phyloP scores from a whole-genome alignment of 2,888 invertebrate species.

The Gandaritis pyraliata region DNA sequence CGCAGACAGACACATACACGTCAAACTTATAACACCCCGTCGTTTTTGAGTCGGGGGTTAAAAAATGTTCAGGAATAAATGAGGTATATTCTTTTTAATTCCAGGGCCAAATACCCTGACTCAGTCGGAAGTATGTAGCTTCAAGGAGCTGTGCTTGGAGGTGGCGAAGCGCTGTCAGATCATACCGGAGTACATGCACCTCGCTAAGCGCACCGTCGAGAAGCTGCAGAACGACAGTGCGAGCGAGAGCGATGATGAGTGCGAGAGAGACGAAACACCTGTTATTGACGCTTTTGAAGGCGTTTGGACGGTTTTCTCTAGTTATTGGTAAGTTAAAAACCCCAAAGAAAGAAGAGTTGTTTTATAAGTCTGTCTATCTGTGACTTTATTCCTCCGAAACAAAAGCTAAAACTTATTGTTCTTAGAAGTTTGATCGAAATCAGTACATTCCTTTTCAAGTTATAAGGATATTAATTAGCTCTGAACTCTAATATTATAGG shows the following conservation, averaged over 20 bases:
- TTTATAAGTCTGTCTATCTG: no score
- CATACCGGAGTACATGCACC: constrained; percentile 77
- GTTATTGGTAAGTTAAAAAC: constrained; percentile 67
- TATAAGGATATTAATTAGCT: no score
- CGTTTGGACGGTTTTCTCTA: constrained; percentile 73
- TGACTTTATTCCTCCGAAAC: no score
- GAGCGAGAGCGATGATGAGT: constrained; percentile 41
- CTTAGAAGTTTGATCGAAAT: no score
- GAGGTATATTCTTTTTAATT: background rate
- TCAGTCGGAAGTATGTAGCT: constrained; percentile 64
- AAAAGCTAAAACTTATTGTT: no score
- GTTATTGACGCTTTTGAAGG: constrained; percentile 72
- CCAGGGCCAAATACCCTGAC: constrained; percentile 64
- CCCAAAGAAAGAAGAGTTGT: no score
- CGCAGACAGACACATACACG: no score
- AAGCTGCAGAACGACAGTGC: constrained; percentile 48
- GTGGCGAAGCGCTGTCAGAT: constrained; percentile 73
- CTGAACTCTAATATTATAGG: no score
- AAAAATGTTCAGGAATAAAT: no score
- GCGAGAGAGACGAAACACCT: constrained; percentile 43
- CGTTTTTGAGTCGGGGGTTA: no score
- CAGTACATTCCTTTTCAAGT: no score
- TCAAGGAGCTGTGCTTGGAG: constrained; percentile 72
- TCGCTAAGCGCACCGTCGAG: constrained; percentile 70
- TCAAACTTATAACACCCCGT: no score